Conservation (phyloP, 2,797 vertebrate genomes). For the Rhynchonycteris naso region DNA sequence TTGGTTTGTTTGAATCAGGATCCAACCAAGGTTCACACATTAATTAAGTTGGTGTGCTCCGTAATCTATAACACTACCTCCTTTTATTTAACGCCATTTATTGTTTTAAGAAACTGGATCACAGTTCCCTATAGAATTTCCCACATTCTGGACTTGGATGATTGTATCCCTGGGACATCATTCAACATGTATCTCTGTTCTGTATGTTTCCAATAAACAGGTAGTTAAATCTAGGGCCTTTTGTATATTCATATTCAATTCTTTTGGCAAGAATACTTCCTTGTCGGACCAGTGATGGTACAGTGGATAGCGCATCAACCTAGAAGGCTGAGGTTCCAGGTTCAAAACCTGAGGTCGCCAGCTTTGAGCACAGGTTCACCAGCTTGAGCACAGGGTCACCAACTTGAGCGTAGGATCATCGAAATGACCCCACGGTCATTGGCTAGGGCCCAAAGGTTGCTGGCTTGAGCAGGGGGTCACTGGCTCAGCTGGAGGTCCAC, state of each 20-base stretch:
- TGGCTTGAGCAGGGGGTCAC: too few relatives aligned
- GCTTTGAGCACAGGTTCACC: too few relatives aligned
- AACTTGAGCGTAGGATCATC: too few relatives aligned
- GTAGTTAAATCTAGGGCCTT: neutral
- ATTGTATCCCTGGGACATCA: neutral
- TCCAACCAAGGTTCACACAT: neutral
- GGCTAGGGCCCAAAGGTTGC: too few relatives aligned
- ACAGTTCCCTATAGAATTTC: neutral
- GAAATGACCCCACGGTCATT: too few relatives aligned
- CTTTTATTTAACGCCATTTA: neutral
- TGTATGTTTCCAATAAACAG: neutral
- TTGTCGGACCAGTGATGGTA: too few relatives aligned
- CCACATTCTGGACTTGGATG: neutral
- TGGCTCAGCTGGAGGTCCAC: too few relatives aligned
- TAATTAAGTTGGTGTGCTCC: neutral
- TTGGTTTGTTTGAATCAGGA: slow-evolving; percentile 2
- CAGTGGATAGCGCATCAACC: too few relatives aligned
- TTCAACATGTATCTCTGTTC: neutral
- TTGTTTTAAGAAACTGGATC: slow-evolving; percentile 21
- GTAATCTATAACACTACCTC: neutral
- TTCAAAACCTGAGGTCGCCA: too few relatives aligned
- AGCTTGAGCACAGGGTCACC: too few relatives aligned
- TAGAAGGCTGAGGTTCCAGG: too few relatives aligned
- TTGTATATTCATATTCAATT: neutral
- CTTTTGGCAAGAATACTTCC: neutral